phyloP scores from a whole-genome alignment of 1,140 invertebrate genomes.

The Reticulitermes speratus region DNA sequence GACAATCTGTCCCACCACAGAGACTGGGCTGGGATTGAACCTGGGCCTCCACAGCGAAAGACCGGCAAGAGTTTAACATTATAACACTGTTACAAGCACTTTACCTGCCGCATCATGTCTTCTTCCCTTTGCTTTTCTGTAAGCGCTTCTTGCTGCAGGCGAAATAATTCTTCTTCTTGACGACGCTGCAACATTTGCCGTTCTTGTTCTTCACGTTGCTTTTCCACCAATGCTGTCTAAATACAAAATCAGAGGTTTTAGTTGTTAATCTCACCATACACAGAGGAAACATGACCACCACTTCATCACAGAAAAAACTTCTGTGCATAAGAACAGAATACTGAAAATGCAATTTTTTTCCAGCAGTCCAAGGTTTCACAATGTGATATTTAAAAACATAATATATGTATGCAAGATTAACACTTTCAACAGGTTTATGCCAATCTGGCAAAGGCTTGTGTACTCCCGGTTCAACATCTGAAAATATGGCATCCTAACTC shows the following conservation, averaged over 20 bases:
- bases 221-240: slow-evolving; percentile 33
- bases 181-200: slow-evolving; percentile 34
- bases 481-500: too few relatives aligned
- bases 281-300: background rate
- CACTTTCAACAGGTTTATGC: too few relatives aligned
- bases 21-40: too few relatives aligned
- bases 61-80: background rate
- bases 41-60: too few relatives aligned
- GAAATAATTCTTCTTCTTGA: slow-evolving; percentile 35
- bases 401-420: too few relatives aligned
- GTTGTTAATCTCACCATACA: background rate
- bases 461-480: too few relatives aligned
- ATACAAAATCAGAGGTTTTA: background rate
- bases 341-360: background rate
- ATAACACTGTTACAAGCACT: background rate
- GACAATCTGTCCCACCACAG: too few relatives aligned
- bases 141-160: slow-evolving; percentile 35
- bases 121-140: slow-evolving; percentile 32
- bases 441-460: too few relatives aligned
- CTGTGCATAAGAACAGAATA: background rate
- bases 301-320: background rate
- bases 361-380: too few relatives aligned
- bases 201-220: slow-evolving; percentile 34
- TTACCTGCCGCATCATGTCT: slow-evolving; percentile 24
- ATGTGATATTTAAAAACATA: too few relatives aligned